Percentiles rank a stretch among this genome's conserved stretches.
phyloP scores from a whole-genome alignment of 2,113 vertebrate species.

The Takifugu bimaculatus region DNA sequence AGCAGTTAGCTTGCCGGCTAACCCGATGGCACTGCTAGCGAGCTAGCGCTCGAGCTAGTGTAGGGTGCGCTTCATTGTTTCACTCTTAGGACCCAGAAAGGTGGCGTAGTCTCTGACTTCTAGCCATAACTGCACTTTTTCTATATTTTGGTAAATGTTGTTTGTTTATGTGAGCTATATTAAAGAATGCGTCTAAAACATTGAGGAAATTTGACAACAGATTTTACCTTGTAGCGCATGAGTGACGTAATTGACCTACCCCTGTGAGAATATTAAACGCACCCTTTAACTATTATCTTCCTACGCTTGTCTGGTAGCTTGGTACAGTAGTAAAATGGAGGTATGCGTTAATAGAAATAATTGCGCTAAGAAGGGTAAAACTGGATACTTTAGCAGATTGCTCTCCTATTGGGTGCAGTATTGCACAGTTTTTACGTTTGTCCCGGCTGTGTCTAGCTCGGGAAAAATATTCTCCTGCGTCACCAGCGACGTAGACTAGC shows the following conservation, averaged over 20 bases:
- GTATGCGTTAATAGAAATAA: conserved; percentile 35
- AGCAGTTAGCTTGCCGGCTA: conserved; percentile 51
- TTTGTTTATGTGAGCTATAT: too few species aligned
- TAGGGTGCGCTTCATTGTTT: conserved; percentile 33
- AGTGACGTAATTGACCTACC: neutral
- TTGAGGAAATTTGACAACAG: too few species aligned
- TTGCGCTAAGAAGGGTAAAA: neutral
- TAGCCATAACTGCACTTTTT: too few species aligned
- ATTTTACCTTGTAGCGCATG: neutral
- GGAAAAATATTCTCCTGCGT: conserved; percentile 54
- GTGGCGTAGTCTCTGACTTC: too few species aligned
- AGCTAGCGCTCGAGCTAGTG: conserved; percentile 49
- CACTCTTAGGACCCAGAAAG: neutral
- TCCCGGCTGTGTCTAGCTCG: conserved; percentile 22
- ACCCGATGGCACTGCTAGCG: conserved; percentile 36
- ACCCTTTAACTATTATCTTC: conserved; percentile 37
- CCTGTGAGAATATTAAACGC: conserved; percentile 24
- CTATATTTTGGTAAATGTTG: too few species aligned
- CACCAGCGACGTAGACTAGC: conserved; percentile 41
- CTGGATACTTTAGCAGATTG: neutral
- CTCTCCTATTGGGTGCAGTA: conserved; percentile 5
- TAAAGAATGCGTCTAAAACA: too few species aligned
- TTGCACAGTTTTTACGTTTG: neutral
- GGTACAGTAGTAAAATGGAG: conserved; percentile 66
- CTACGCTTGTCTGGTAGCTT: conserved; percentile 61